phyloP scores from a whole-genome alignment of 1,140 invertebrate species.

The Uloborus diversus region DNA sequence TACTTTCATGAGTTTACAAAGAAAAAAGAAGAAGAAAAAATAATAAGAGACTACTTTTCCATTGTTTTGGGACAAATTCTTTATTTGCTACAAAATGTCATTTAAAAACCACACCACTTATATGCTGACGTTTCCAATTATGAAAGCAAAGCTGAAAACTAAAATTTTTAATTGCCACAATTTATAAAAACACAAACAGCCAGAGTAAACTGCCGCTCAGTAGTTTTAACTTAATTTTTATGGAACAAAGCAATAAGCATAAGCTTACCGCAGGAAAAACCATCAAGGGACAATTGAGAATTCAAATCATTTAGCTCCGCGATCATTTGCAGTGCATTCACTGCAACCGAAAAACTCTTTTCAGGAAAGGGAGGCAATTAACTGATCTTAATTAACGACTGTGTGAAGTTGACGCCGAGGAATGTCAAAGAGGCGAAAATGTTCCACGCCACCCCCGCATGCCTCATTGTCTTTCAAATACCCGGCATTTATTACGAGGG shows the following conservation, averaged over 20 bases:
- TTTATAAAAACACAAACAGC: no score
- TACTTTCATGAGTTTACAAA: no score
- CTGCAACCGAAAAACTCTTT: conserved; percentile 47
- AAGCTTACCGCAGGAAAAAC: no score
- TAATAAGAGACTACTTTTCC: no score
- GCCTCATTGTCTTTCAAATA: conserved; percentile 18
- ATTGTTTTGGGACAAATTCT: no score
- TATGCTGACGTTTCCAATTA: no score
- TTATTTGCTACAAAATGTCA: no score
- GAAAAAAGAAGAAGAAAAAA: no score
- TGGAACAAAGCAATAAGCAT: not conserved
- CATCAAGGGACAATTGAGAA: not conserved
- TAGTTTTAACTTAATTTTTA: not conserved
- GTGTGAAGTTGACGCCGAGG: not conserved
- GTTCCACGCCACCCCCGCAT: not conserved
- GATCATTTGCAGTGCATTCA: not conserved
- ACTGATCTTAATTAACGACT: conserved; percentile 45
- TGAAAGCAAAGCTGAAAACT: no score
- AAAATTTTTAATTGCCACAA: no score
- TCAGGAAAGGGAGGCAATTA: conserved; percentile 36
- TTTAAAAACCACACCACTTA: no score
- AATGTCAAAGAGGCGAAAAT: conserved; percentile 34
- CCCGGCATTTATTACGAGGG: conserved; percentile 32
- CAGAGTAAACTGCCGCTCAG: no score
- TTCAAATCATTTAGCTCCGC: not conserved